Evolutionary conservation across 2,888 invertebrate genomes (phyloP).

Genomic region (Napeogenes sylphis): DNA sequence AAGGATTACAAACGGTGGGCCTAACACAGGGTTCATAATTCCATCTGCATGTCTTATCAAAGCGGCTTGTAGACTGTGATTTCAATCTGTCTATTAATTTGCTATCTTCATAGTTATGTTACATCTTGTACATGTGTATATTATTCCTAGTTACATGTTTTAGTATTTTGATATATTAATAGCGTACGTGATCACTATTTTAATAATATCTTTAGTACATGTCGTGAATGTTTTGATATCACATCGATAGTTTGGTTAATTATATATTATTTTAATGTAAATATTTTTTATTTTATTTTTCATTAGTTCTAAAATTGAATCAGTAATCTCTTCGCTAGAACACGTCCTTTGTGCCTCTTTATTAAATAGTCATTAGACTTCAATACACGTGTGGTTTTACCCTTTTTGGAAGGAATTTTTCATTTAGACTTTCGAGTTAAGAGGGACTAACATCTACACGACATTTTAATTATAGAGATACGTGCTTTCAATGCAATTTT

Average conservation of each 20-base stretch:
- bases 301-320: too few relatives aligned
- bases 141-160: not conserved
- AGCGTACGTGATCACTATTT: too few relatives aligned
- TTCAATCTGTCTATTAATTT: constrained; percentile 11
- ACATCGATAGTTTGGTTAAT: not conserved
- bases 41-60: constrained; percentile 30
- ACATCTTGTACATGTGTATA: not conserved
- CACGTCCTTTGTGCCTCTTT: constrained; percentile 5
- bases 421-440: constrained; percentile 22
- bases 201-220: too few relatives aligned
- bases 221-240: not conserved
- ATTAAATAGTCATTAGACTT: constrained; percentile 26
- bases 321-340: not conserved
- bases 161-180: too few relatives aligned
- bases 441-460: constrained; percentile 8
- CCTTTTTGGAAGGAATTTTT: constrained; percentile 32
- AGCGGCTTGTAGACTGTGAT: constrained; percentile 28
- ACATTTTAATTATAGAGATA: constrained; percentile 3
- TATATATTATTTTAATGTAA: too few relatives aligned
- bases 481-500: constrained; percentile 2
- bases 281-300: not conserved
- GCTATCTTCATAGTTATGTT: not conserved
- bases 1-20: constrained; percentile 28
- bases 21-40: constrained; percentile 23
- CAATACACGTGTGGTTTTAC: constrained; percentile 30